These are phyloP conservation scores for Erythrocebus patas DNA, from an alignment of 2,113 vertebrate genomes.

Conservation along the genomic window DNA sequence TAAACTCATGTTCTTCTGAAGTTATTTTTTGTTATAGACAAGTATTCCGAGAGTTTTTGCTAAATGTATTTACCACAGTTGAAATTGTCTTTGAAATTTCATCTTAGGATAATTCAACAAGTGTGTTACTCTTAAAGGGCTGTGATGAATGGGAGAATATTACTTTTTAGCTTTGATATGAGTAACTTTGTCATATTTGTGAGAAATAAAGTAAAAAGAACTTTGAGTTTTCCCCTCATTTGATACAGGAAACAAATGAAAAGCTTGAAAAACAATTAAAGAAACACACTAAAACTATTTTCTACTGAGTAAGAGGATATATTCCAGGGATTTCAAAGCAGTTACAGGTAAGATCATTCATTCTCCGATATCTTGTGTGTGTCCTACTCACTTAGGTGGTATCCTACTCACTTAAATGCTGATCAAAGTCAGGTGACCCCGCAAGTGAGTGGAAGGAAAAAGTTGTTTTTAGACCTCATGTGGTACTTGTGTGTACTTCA, in stretches of 20 bases:
- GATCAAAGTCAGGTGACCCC: background rate
- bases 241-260: background rate
- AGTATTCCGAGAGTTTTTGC: background rate
- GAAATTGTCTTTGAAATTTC: background rate
- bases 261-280: background rate
- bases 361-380: background rate
- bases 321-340: background rate
- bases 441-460: background rate
- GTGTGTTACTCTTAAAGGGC: background rate
- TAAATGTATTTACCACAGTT: background rate
- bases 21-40: background rate
- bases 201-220: background rate
- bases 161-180: background rate
- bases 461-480: background rate
- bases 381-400: background rate
- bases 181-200: background rate
- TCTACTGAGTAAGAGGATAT: background rate
- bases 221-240: background rate
- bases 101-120: background rate
- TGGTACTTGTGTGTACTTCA: background rate
- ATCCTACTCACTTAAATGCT: background rate
- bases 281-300: background rate
- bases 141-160: background rate
- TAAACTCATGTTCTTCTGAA: slow-evolving; percentile 13
- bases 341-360: background rate